Evolutionary conservation across 2,113 vertebrate species (phyloP), one percentile per base, ranked within the genome.

Genomic region (Heterochromis multidens): DNA sequence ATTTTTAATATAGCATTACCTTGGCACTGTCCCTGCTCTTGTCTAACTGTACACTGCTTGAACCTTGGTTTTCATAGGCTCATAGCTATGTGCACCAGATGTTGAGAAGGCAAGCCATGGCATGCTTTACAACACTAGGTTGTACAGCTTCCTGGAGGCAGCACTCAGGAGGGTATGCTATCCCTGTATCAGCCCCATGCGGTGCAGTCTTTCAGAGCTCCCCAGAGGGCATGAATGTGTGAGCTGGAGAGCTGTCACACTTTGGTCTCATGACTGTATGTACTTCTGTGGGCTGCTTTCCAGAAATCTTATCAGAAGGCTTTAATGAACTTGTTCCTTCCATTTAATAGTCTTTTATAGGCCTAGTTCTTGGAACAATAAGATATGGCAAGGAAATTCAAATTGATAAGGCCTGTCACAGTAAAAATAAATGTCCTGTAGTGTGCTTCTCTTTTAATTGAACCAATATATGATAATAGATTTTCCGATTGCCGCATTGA

Each of bases 191-290:
- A 2, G 37, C 70, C 31, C 27, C 78, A 9, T 70, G 79, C 84
- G 72, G 79, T 81, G 72, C 37, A 59, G n/a, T 5, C 62, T 81
- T 65, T 87, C 35, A 90, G 77, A 88, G 88, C 61, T 56, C 52
- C 62, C 83, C 84, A 79, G 65, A 49, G 87, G 86, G 76, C 72
- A 85, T 67, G 58, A 84, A 70, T 70, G 82, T 59, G 62, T 87
- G 86, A 80, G 80, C 54, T 90, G 90, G 85, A 85, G 91, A 83
- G 89, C 83, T 19, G 57, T 95, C 93, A 94, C 90, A 91, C 92
- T 91, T 90, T 82, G 88, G 92, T 96, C 96, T 92, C 92, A 88
- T 96, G 96, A 96, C 89, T 52, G 35, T 62, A 82, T 76, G 60
- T 87, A 65, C 77, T 79, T 77, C 13, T 80, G 72, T 79, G 58